A percentile compares a stretch with the other conserved stretches of the same genome.
phyloP scores from a whole-genome alignment of 2,888 invertebrate genomes.

The Operophtera brumata region DNA sequence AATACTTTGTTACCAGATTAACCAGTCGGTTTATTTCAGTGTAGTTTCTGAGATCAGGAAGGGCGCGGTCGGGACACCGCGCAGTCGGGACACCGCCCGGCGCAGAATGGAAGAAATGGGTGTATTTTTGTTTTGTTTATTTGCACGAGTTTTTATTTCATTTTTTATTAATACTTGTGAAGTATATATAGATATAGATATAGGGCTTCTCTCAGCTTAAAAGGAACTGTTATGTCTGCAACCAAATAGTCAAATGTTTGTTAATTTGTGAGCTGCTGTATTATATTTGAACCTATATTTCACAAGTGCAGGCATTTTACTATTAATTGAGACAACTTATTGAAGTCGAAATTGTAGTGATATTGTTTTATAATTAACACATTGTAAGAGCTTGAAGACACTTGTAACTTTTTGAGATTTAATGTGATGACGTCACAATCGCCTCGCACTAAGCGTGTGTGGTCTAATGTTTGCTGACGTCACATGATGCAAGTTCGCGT shows the following conservation, averaged over 20 bases:
- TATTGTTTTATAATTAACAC: constrained; percentile 16
- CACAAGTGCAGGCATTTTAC: constrained; percentile 14
- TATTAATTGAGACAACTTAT: constrained; percentile 24
- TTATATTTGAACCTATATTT: not conserved
- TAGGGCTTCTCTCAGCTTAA: not conserved
- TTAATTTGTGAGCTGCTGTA: not conserved
- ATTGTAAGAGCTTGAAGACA: constrained; percentile 23
- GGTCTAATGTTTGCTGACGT: constrained; percentile 2
- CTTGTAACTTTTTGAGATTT: constrained; percentile 3
- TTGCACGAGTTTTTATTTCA: constrained; percentile 28
- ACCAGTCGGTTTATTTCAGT: constrained; percentile 12
- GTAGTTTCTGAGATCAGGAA: constrained; percentile 11
- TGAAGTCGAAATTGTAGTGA: constrained; percentile 28
- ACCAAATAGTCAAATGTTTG: not conserved
- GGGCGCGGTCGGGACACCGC: constrained; percentile 15
- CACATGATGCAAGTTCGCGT: not conserved
- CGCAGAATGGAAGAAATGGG: constrained; percentile 17
- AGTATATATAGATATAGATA: too few relatives aligned
- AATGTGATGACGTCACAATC: not conserved
- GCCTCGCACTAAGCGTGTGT: constrained; percentile 4
- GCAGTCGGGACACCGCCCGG: constrained; percentile 13
- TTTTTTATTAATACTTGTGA: constrained; percentile 21
- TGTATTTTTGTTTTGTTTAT: constrained; percentile 24
- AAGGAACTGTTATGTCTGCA: not conserved
- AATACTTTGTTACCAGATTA: constrained; percentile 21